Evolutionary conservation across 2,797 vertebrate species (phyloP).

Genomic region (Mormyrus proboscirostris): DNA sequence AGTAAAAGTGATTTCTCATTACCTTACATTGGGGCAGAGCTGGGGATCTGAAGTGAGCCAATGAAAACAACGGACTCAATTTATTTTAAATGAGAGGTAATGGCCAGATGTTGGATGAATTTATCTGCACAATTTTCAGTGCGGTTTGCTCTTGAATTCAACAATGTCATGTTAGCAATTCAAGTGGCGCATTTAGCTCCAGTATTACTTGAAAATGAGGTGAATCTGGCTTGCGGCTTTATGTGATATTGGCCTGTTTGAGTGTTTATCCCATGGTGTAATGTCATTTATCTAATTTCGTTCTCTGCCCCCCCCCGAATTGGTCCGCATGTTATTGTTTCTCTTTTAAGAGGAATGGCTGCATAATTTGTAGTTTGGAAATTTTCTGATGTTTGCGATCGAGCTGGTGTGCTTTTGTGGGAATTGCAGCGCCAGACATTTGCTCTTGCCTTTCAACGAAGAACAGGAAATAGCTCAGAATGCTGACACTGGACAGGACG

Average conservation of each 20-base stretch:
- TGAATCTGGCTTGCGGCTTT: conserved; percentile 19
- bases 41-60: conserved; percentile 30
- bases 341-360: not conserved
- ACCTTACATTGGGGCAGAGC: conserved; percentile 42
- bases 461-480: not conserved
- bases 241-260: not conserved
- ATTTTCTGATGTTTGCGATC: not conserved
- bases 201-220: conserved; percentile 31
- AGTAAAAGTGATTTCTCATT: conserved; percentile 57
- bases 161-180: conserved; percentile 43
- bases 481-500: not conserved
- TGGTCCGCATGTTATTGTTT: not conserved
- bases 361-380: not conserved
- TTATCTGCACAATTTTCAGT: conserved; percentile 45
- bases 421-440: not conserved
- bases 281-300: conserved; percentile 11
- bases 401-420: not conserved
- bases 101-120: conserved; percentile 65
- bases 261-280: not conserved
- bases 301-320: not conserved
- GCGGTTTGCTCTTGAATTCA: conserved; percentile 41
- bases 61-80: conserved; percentile 45
- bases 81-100: conserved; percentile 48
- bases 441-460: not conserved
- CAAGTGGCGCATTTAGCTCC: conserved; percentile 29